Base-by-base conservation (phyloP, 1,140 invertebrate species). In the Bombyx mandarina region DNA sequence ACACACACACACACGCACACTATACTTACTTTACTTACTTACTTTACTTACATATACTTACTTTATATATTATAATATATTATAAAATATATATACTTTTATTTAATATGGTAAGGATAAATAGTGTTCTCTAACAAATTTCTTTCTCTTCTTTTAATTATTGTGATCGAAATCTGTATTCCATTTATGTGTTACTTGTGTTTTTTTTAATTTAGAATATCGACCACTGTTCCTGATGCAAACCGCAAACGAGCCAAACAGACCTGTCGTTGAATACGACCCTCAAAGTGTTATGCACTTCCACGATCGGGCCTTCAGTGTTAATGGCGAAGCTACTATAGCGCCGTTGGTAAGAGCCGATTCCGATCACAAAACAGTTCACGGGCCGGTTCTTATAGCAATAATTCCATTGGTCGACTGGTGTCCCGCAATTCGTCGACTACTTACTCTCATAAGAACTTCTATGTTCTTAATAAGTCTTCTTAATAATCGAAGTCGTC, bases 231-330 rank as follows among this genome's bases (percentile, higher is more conserved):
- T 94, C 71, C 89, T 90, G 43, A 94, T 92, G 42, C 71, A 89
- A 89, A 3, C 71, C 87, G 80, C 79, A 44, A 72, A 74, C 6
- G 77, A 69, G 4, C 89, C 89, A 6, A 35, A 45, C 46, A 89
- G 89, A 61, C 90, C 90, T 2, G 87, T 93, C 6, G 84, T 89
- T 5, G 82, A 86, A 3, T 96, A 95, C 63, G 95, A 96, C 76
- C 95, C 93, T 56, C 86, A 90, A 43, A 95, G 93, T 64, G 90
- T 96, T 0, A 95, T 96, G 94, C 95, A 96, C 71, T 96, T 96
- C 69, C 93, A 93, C 2, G 85, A 90, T 6, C 90, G 90, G 49
- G 93, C 94, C 7, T 96, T 94, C 75, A 93, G 92, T 10, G 86
- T 71, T 12, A 95, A 95, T 71, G 92, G 93, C 4, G 75, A 90